A percentile compares a stretch with the other conserved stretches of the same genome.
phyloP scores from a whole-genome alignment of 2,113 vertebrate genomes.

The Oryzias curvinotus region DNA sequence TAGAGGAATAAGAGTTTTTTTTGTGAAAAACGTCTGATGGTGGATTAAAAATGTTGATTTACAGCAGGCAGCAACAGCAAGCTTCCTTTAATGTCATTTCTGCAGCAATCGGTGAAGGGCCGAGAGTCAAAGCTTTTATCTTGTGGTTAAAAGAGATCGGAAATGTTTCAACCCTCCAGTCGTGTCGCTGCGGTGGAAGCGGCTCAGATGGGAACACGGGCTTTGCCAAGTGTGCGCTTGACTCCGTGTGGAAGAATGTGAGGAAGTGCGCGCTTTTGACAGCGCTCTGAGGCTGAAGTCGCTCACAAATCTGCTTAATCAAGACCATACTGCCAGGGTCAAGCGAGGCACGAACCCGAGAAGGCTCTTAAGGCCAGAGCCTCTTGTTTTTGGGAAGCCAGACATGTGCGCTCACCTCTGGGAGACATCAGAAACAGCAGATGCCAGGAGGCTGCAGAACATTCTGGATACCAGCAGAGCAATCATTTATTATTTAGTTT shows the following conservation, averaged over 20 bases:
- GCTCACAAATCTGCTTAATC: slow-evolving; percentile 60
- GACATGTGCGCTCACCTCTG: slow-evolving; percentile 25
- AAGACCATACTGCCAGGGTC: slow-evolving; percentile 54
- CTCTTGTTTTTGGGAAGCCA: slow-evolving; percentile 1
- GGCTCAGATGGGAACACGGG: slow-evolving; percentile 8
- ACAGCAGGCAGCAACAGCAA: slow-evolving; percentile 36
- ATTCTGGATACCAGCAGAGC: slow-evolving; percentile 20
- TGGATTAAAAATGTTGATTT: too few relatives aligned
- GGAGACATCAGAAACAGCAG: slow-evolving; percentile 31
- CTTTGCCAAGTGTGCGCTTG: slow-evolving; percentile 27
- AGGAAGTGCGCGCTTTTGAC: slow-evolving; percentile 48
- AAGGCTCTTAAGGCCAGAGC: slow-evolving; percentile 35
- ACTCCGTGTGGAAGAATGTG: slow-evolving; percentile 35
- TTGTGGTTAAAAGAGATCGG: slow-evolving; percentile 51
- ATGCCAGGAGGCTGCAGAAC: slow-evolving; percentile 13
- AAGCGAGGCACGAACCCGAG: slow-evolving; percentile 27
- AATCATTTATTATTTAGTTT: slow-evolving; percentile 16
- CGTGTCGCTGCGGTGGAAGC: slow-evolving; percentile 42
- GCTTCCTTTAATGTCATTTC: slow-evolving; percentile 29
- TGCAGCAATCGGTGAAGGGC: slow-evolving; percentile 26
- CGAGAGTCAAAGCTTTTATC: slow-evolving; percentile 41
- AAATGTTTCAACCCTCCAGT: slow-evolving; percentile 57
- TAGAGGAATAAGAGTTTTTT: slow-evolving; percentile 3
- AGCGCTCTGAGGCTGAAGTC: slow-evolving; percentile 27
- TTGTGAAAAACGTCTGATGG: too few relatives aligned